Evolutionary conservation across 2,888 invertebrate genomes (phyloP).

Genomic region (Meiosimyza decipiens): DNA sequence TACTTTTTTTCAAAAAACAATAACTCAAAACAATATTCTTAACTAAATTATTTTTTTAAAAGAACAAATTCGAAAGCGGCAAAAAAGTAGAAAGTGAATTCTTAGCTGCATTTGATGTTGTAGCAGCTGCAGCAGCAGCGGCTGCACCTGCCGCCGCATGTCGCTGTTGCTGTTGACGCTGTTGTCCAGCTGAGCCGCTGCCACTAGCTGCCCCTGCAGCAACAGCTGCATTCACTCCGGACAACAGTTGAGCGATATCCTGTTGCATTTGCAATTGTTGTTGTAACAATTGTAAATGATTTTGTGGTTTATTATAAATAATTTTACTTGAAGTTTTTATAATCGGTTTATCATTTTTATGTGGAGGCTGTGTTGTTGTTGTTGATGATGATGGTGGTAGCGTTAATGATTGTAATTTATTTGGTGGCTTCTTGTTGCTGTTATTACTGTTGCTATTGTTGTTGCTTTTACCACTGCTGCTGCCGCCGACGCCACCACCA

Average conservation of each 20-base stretch:
- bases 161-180: slow-evolving; percentile 27
- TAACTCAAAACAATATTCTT: not conserved
- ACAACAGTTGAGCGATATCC: slow-evolving; percentile 59
- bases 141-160: slow-evolving; percentile 35
- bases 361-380: slow-evolving; percentile 26
- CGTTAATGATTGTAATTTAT: slow-evolving; percentile 5
- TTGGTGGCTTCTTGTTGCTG: slow-evolving; percentile 33
- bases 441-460: slow-evolving; percentile 39
- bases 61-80: slow-evolving; percentile 50
- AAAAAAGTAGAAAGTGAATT: slow-evolving; percentile 46
- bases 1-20: not conserved
- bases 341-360: slow-evolving; percentile 37
- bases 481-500: slow-evolving; percentile 31
- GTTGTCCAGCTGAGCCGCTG: slow-evolving; percentile 22
- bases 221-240: slow-evolving; percentile 48
- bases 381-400: slow-evolving; percentile 33
- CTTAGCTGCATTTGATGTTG: slow-evolving; percentile 40
- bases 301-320: slow-evolving; percentile 61
- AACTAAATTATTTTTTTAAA: slow-evolving; percentile 36
- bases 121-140: slow-evolving; percentile 34
- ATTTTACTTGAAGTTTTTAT: slow-evolving; percentile 60
- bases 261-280: slow-evolving; percentile 61
- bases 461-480: slow-evolving; percentile 35
- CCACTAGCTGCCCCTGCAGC: not conserved
- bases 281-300: slow-evolving; percentile 59